These are phyloP conservation scores for Cerceris ruficornis DNA, from an alignment of 2,888 invertebrate genomes.

Conservation along the genomic window DNA sequence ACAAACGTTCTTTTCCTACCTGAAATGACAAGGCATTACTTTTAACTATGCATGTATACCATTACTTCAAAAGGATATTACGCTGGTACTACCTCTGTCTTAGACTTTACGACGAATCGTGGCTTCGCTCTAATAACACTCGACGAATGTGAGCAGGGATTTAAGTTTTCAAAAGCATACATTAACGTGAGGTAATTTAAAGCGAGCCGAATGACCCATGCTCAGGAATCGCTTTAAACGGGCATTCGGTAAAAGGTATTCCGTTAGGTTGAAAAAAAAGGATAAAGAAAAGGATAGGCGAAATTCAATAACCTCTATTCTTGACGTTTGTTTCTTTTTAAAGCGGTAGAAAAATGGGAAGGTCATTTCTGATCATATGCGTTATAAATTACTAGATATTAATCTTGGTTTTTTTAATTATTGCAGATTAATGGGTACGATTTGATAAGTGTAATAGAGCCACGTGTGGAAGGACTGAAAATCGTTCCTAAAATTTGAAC, in stretches of 20 bases:
- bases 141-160: neutral
- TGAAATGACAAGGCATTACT: constrained; percentile 37
- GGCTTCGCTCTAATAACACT: constrained; percentile 34
- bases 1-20: constrained; percentile 24
- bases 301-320: too few species aligned
- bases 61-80: constrained; percentile 29
- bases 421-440: too few species aligned
- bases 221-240: neutral
- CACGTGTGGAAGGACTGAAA: too few species aligned
- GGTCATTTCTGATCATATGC: too few species aligned
- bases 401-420: too few species aligned
- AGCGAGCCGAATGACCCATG: neutral
- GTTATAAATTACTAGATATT: too few species aligned
- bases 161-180: constrained; percentile 10
- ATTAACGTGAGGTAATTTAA: constrained; percentile 2
- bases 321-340: too few species aligned
- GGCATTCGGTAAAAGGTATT: neutral
- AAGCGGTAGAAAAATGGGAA: too few species aligned
- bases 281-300: too few species aligned
- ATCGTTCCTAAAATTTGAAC: too few species aligned
- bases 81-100: constrained; percentile 1
- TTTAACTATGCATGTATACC: constrained; percentile 16
- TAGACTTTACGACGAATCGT: constrained; percentile 25
- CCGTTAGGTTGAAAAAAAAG: too few species aligned
- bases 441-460: too few species aligned